Evolutionary conservation across 2,797 vertebrate genomes (phyloP), one percentile per base, ranked within the genome.

Genomic region (Sebastes reedi): DNA sequence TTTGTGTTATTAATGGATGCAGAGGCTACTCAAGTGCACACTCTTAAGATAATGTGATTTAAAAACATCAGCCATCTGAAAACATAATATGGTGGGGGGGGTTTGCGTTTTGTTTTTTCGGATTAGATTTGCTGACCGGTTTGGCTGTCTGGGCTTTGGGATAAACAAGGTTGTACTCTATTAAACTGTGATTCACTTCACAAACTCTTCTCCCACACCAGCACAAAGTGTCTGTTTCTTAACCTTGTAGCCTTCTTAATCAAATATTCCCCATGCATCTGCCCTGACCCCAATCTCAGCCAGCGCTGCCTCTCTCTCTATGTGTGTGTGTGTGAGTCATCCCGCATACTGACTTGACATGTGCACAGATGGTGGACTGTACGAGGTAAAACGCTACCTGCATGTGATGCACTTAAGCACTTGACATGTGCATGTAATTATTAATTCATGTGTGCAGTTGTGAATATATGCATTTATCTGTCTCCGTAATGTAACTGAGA

Each of bases 1-100:
- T 32, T 64, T 58, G 52, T 58, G 10, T 32, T 55, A 87, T 84
- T 89, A 84, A 85, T 79, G 85, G 85, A 69, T 75, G 75, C 32
- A 76, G 78, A 55, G 55, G 65, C 34, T 67, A 36, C 73, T 80
- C 58, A 85, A 85, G 60, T 65, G 80, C 67, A 74, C 75, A 59
- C 81, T 74, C 60, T 84, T 79, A 72, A 77, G 59, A 82, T 91
- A 90, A 92, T 87, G 60, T 29, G 36, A 88, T 90, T 86, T 88
- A 25, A 87, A 88, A 79, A 73, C 72, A 80, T 80, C 18, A 75
- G 58, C 69, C 55, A 70, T 79, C 58, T 60, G 36, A 77, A 85
- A 81, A 84, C n/a, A 58, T n/a, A 58, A 39, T 9, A 32, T 52
- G 27, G 22, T 79, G 14, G 25, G 18, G 7, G 70, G 12, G 34